These are phyloP conservation scores for Cephus pygmeus DNA, from an alignment of 2,888 invertebrate genomes.

Conservation along the genomic window DNA sequence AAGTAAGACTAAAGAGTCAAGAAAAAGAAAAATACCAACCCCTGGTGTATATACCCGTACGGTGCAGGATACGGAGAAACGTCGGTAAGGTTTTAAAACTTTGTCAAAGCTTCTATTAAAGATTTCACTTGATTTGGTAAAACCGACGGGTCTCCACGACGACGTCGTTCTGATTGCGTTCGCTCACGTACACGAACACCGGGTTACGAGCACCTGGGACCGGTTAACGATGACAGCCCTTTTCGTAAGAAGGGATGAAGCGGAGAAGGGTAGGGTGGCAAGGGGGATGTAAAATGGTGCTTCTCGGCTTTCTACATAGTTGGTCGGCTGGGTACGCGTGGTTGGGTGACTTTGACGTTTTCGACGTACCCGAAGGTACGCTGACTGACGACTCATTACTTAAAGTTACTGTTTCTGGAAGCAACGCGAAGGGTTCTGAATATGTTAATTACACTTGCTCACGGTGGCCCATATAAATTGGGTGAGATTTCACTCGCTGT, in stretches of 20 bases:
- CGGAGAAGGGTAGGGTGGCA: not conserved
- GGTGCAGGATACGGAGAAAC: not conserved
- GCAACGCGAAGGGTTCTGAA: slow-evolving; percentile 1
- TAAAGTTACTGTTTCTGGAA: slow-evolving; percentile 14
- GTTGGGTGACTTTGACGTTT: not conserved
- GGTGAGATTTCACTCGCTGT: slow-evolving; percentile 16
- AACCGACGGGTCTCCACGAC: not conserved
- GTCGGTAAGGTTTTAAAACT: not conserved
- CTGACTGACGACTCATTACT: slow-evolving; percentile 21
- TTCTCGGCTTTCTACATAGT: not conserved
- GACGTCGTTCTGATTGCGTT: not conserved
- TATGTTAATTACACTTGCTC: slow-evolving; percentile 22
- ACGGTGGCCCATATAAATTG: slow-evolving; percentile 18
- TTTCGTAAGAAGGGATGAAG: not conserved
- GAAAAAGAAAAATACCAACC: not conserved
- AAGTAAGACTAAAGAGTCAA: not conserved
- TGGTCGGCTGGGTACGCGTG: not conserved
- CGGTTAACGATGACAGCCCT: not conserved
- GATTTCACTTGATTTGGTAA: not conserved
- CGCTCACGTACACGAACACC: not conserved
- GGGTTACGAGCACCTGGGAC: not conserved
- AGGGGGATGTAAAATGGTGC: not conserved
- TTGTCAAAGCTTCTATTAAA: not conserved
- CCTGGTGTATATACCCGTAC: not conserved
- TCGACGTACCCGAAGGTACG: slow-evolving; percentile 12